A percentile compares a stretch with the other conserved stretches of the same genome.
phyloP scores from a whole-genome alignment of 2,113 vertebrate genomes.

The Platysternon megacephalum region DNA sequence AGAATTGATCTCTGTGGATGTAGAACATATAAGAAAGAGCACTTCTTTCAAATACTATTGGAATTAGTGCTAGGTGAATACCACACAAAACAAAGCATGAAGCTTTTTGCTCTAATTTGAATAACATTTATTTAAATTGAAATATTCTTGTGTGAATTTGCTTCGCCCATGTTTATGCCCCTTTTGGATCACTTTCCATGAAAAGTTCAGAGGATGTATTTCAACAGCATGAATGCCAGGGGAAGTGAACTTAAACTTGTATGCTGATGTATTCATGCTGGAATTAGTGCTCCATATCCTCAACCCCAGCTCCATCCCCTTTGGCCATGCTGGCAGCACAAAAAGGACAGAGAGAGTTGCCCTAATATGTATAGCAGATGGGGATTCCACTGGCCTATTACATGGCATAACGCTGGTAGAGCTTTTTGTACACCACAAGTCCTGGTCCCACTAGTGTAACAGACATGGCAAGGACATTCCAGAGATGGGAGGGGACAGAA shows the following conservation, averaged over 20 bases:
- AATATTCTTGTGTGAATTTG: background rate
- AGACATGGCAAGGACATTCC: background rate
- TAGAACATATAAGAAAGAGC: background rate
- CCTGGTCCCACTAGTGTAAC: background rate
- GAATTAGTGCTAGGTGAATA: background rate
- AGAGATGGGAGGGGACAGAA: background rate
- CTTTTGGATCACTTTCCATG: background rate
- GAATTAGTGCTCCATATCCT: background rate
- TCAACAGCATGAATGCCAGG: background rate
- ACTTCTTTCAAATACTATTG: background rate
- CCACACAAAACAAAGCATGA: background rate
- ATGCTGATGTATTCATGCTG: background rate
- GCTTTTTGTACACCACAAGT: background rate
- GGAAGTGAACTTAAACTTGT: background rate
- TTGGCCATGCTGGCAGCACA: background rate
- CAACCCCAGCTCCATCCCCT: background rate
- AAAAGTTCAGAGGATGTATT: background rate
- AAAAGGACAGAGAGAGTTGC: background rate
- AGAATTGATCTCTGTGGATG: background rate
- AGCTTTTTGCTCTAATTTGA: background rate
- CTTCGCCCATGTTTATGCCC: background rate
- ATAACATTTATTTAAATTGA: background rate
- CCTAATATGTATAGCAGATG: background rate
- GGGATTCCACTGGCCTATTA: background rate
- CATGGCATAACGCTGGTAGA: background rate